These are phyloP conservation scores for Intellagama lesueurii DNA, from an alignment of 2,797 vertebrate species.

Conservation along the genomic window DNA sequence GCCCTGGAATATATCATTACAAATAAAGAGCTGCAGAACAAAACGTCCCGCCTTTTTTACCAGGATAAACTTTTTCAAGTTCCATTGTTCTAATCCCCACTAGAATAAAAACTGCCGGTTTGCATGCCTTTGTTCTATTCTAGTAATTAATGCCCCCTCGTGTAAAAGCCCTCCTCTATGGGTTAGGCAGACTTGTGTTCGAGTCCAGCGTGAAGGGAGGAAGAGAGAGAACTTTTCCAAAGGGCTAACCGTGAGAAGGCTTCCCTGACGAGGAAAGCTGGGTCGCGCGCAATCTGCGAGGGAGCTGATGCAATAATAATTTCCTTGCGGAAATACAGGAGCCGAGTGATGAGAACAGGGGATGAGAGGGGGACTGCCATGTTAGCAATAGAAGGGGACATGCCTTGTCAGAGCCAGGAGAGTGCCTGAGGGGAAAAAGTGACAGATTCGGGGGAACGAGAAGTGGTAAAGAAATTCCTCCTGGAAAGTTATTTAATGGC, in stretches of 20 bases:
- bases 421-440: not conserved
- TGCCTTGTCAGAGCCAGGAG: not conserved
- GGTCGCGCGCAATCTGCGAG: slow-evolving; percentile 25
- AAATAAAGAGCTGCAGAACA: no score
- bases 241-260: slow-evolving; percentile 8
- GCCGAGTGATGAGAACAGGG: not conserved
- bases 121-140: not conserved
- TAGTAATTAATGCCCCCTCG: not conserved
- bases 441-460: not conserved
- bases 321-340: slow-evolving; percentile 35
- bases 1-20: no score
- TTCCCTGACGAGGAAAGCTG: slow-evolving; percentile 27
- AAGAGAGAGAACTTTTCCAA: not conserved
- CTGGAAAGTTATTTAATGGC: not conserved
- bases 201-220: not conserved
- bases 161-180: not conserved
- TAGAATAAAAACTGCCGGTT: no score
- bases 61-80: no score
- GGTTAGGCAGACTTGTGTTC: not conserved
- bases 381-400: slow-evolving; percentile 34
- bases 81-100: no score
- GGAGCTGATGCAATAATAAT: slow-evolving; percentile 47
- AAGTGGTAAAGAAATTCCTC: slow-evolving; percentile 24
- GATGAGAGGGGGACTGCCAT: slow-evolving; percentile 11
- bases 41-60: no score